Base-by-base conservation (phyloP, 2,888 invertebrate genomes). In the Agrilus biguttatus region DNA sequence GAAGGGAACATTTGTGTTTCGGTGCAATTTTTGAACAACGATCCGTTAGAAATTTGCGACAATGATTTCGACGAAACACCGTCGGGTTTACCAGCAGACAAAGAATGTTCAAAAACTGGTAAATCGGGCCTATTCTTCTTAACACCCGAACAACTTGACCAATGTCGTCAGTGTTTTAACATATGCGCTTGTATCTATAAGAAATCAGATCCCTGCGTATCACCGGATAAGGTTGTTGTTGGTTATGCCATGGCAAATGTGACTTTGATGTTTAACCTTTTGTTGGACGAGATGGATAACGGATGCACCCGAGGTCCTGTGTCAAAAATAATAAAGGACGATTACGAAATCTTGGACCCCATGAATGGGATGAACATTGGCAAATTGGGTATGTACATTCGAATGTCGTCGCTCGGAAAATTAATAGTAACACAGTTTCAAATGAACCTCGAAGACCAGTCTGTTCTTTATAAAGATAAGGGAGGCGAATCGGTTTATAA, bases 51-150 rank as follows among this genome's bases (percentile, higher is more conserved):
- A 49, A 74, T 80, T 45, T 74, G 74, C 58, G 78, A 80, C 51
- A 75, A 76, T 46, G 75, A 77, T 38, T 60, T 64, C 39, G 28
- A 28, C 28, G 28, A 28, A 4, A 46, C 56, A 1, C 61, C 63
- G 1, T 55, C 61, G 8, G 54, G 41, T 5, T 10, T 43, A 47
- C 47, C 42, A 62, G 67, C 2, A 68, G 68, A 35, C 53, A 60
- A 28, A 5, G 53, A 50, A 7, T 59, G 67, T 1, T 73, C 77
- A 45, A 75, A 74, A 54, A 77, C 68, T 49, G 80, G 80, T 33
- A 80, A 79, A 58, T 80, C 80, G 1, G 78, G 78, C 51, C 62
- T 80, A 10, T 80, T 80, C 54, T 77, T 77, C 1, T 59, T 80
- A 3, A 72, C 74, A 32, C 68, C 73, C 37, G 52, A 58, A 8